Evolutionary conservation across 2,888 invertebrate genomes (phyloP), one percentile per base, ranked within the genome.

Genomic region (Parnassius apollo): DNA sequence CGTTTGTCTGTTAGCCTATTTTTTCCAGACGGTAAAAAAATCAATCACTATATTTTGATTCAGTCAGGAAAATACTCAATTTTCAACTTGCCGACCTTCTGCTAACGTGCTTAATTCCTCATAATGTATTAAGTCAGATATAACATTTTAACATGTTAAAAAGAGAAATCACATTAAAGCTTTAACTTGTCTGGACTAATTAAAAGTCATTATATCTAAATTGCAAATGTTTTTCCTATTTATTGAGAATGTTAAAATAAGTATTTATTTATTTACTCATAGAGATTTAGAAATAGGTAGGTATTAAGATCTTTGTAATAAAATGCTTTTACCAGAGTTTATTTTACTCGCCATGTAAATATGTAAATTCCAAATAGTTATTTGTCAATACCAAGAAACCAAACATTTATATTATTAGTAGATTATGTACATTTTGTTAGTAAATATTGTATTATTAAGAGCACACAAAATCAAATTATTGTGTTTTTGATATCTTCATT

Each of bases 281-380:
- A 83, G 76, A 73, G 66, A 75, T 69, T 60, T 74, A 74, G 71
- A 66, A 22, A 65, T 75, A 70, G 73, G 64, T 75, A 70, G 73
- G 64, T 69, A 65, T 73, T 71, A 72, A 62, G 61, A 61, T 67
- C 71, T 67, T 74, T 78, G 73, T 80, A 78, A 73, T 71, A 70
- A 69, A 75, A 83, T 80, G 79, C 80, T 83, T 85, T 84, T 86
- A 87, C 85, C 84, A 85, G 75, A 78, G 76, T 85, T 83, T 83
- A 75, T 78, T 78, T 86, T 85, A 85, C 75, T 83, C 78, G 77
- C 73, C 70, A 70, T 91, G 91, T 91, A 91, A 85, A 91, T 91
- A 91, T 91, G 91, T 91, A 91, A 88, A 91, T 89, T 87, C 82
- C 83, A 85, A 78, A 77, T 89, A 86, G 83, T 80, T 82, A 85